phyloP scores from a whole-genome alignment of 2,113 vertebrate species.

The Mugil cephalus region DNA sequence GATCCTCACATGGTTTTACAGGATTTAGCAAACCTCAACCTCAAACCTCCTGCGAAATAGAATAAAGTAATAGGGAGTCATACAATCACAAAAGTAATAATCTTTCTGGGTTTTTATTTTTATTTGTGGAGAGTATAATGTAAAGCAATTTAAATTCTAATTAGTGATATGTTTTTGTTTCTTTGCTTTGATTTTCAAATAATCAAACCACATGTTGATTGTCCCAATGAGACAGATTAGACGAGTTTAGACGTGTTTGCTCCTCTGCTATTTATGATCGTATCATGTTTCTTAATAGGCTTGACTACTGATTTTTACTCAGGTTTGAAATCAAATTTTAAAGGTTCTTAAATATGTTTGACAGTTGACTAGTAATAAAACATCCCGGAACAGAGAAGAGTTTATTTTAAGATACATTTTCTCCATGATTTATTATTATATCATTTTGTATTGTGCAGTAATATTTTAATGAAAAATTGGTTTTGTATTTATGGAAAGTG shows the following conservation, averaged over 20 bases:
- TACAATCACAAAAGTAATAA: no score
- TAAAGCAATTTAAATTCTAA: no score
- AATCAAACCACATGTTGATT: no score
- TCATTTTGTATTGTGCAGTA: neutral
- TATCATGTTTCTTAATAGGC: neutral
- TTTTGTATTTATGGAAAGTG: neutral
- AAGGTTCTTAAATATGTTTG: neutral
- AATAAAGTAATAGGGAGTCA: no score
- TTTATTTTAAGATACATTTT: neutral
- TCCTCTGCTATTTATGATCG: neutral
- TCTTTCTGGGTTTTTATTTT: no score
- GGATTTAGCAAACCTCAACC: no score
- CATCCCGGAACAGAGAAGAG: neutral
- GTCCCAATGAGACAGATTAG: neutral
- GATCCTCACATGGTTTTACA: no score
- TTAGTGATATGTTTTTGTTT: no score
- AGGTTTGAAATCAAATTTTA: slow-evolving; percentile 10
- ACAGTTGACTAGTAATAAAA: slow-evolving; percentile 10
- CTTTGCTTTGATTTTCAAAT: no score
- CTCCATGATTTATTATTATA: neutral
- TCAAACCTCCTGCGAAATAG: no score
- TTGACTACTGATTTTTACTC: slow-evolving; percentile 6
- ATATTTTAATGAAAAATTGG: neutral
- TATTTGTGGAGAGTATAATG: no score
- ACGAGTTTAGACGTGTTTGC: neutral